Evolutionary conservation across 1,140 invertebrate genomes (phyloP).

Genomic region (Stegodyphus dumicola): DNA sequence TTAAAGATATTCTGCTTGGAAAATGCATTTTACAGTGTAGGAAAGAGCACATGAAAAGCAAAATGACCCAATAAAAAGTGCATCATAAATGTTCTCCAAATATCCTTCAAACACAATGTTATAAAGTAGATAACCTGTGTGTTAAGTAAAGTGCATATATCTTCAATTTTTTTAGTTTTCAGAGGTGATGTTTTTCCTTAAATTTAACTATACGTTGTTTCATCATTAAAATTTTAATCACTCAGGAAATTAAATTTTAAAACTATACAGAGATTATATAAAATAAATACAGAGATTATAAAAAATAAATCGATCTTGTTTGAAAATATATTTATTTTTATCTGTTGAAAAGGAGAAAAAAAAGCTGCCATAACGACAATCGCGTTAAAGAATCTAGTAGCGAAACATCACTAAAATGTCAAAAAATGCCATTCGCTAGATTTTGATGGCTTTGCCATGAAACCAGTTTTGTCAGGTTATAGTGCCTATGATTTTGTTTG

Average conservation of each 20-base stretch:
- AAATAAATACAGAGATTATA: constrained; percentile 53
- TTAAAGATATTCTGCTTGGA: neutral
- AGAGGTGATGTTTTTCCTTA: constrained; percentile 6
- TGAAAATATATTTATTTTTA: constrained; percentile 20
- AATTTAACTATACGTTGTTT: constrained; percentile 17
- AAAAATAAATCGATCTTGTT: constrained; percentile 33
- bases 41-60: neutral
- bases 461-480: neutral
- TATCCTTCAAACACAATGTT: too few relatives aligned
- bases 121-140: too few relatives aligned
- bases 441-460: constrained; percentile 38
- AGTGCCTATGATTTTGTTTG: too few relatives aligned
- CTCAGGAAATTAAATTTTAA: constrained; percentile 18
- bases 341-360: constrained; percentile 42
- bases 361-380: constrained; percentile 34
- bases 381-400: constrained; percentile 17
- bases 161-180: constrained; percentile 1
- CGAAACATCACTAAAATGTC: constrained; percentile 42
- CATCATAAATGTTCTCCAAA: too few relatives aligned
- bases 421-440: constrained; percentile 29
- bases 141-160: too few relatives aligned
- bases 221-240: neutral
- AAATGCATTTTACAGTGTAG: neutral
- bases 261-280: constrained; percentile 40
- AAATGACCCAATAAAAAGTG: neutral